These are phyloP conservation scores for Nemapogon koenigi DNA, from an alignment of 2,888 invertebrate species.

Conservation along the genomic window DNA sequence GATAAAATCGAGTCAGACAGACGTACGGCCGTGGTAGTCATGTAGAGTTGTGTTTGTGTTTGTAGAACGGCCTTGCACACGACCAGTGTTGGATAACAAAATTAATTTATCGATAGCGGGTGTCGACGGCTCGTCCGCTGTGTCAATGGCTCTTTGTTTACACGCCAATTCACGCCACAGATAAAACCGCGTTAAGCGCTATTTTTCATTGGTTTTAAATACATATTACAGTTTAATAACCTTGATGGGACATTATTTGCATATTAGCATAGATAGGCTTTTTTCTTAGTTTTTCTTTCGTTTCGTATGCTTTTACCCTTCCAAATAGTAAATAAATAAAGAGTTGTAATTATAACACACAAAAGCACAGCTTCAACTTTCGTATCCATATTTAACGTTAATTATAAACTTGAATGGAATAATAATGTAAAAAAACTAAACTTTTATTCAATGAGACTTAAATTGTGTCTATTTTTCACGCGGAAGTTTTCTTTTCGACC, in stretches of 20 bases:
- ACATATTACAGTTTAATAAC: background rate
- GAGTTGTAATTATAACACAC: too few relatives aligned
- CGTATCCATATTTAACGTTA: too few relatives aligned
- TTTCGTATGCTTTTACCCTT: background rate
- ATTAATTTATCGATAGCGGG: conserved; percentile 44
- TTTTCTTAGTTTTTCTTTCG: too few relatives aligned
- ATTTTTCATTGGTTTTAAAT: background rate
- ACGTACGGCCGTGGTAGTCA: too few relatives aligned
- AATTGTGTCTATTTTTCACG: too few relatives aligned
- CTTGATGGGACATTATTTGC: background rate
- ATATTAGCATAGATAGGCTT: too few relatives aligned
- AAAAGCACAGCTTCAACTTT: too few relatives aligned
- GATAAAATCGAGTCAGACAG: background rate
- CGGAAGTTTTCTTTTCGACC: too few relatives aligned
- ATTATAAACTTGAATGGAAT: too few relatives aligned
- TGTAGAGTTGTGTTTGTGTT: conserved; percentile 3
- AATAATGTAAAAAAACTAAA: too few relatives aligned
- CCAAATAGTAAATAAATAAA: background rate
- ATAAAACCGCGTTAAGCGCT: conserved; percentile 3
- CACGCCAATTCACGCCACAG: conserved; percentile 34
- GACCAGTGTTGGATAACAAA: conserved; percentile 36
- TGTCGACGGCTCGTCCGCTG: conserved; percentile 30
- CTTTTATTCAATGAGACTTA: too few relatives aligned
- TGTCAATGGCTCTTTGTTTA: conserved; percentile 61
- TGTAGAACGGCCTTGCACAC: conserved; percentile 37